Evolutionary conservation across 2,113 vertebrate species (phyloP).

Genomic region (Paracanthobrama guichenoti): DNA sequence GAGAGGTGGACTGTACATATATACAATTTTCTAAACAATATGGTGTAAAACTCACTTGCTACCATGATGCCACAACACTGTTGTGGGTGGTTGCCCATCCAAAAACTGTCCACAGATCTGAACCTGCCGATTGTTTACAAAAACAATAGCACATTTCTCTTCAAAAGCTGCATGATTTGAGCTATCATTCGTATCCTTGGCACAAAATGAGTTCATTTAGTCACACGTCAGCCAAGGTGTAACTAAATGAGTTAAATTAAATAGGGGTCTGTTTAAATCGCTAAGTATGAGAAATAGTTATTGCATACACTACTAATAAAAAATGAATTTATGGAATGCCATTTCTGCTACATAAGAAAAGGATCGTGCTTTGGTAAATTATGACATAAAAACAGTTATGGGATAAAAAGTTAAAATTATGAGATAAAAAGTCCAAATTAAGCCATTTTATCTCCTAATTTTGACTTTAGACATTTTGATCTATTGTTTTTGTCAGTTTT

Average conservation of each 20-base stretch:
- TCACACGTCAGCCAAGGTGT: background rate
- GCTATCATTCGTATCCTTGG: background rate
- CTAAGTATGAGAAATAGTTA: background rate
- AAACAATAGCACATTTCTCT: background rate
- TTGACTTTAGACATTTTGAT: background rate
- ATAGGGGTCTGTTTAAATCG: background rate
- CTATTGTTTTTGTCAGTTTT: too few relatives aligned
- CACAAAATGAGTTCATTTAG: background rate
- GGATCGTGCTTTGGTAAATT: background rate
- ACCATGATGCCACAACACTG: background rate
- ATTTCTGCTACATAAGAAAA: background rate
- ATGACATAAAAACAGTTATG: background rate
- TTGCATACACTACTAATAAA: background rate
- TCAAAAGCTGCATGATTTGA: background rate
- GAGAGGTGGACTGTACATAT: background rate
- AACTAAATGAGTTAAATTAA: too few relatives aligned
- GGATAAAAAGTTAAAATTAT: background rate
- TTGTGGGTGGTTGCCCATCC: background rate
- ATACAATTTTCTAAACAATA: background rate
- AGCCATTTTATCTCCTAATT: background rate
- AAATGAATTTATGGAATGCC: background rate
- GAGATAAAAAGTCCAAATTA: background rate
- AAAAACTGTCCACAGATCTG: background rate
- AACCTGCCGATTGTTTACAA: background rate
- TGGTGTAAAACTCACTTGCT: background rate